Conservation (phyloP, 2,888 invertebrate species). For the Oscheius sp. region DNA sequence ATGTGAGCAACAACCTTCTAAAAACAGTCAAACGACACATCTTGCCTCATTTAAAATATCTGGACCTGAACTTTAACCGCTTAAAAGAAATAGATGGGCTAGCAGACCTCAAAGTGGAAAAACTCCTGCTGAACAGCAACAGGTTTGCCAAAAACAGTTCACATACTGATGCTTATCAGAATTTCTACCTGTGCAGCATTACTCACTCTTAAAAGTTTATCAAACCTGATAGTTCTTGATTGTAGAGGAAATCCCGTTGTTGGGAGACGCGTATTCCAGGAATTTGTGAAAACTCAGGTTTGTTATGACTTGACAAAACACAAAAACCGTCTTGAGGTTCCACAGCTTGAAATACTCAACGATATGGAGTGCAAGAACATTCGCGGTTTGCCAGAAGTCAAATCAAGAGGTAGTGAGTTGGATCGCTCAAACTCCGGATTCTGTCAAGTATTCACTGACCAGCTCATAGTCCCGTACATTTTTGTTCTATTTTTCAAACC, state of each 20-base stretch:
- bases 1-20: slow-evolving; percentile 20
- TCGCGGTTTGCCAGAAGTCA: neutral
- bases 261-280: slow-evolving; percentile 45
- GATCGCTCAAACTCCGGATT: too few relatives aligned
- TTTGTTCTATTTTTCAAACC: too few relatives aligned
- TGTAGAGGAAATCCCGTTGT: slow-evolving; percentile 50
- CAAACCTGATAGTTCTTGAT: slow-evolving; percentile 37
- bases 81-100: slow-evolving; percentile 27
- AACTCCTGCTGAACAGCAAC: slow-evolving; percentile 1
- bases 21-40: slow-evolving; percentile 26
- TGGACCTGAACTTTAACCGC: slow-evolving; percentile 17
- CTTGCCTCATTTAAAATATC: slow-evolving; percentile 6
- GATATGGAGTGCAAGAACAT: slow-evolving; percentile 13
- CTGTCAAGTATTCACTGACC: too few relatives aligned
- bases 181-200: slow-evolving; percentile 22
- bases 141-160: neutral
- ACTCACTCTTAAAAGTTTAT: neutral
- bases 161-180: neutral
- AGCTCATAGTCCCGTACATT: too few relatives aligned
- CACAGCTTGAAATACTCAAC: neutral
- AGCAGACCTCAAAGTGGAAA: slow-evolving; percentile 14
- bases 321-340: neutral
- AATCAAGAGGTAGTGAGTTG: too few relatives aligned
- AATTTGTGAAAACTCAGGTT: slow-evolving; percentile 47
- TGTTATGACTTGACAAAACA: neutral